phyloP scores from a whole-genome alignment of 2,113 vertebrate species.

The Craseonycteris thonglongyai region DNA sequence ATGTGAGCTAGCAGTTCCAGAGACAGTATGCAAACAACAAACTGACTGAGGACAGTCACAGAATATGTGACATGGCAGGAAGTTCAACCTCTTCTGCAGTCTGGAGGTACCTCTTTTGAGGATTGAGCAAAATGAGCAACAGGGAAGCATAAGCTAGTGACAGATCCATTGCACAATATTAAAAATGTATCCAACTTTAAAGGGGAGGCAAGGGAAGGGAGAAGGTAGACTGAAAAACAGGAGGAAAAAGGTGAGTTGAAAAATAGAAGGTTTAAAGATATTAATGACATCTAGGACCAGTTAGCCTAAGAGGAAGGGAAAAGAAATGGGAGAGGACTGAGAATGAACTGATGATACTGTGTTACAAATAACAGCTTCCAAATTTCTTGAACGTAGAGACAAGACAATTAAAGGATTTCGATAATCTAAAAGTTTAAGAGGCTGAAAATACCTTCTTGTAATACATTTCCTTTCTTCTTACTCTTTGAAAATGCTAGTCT shows the following conservation, averaged over 20 bases:
- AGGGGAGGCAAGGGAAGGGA: neutral
- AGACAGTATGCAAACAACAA: neutral
- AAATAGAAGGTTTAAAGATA: neutral
- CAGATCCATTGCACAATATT: neutral
- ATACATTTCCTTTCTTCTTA: neutral
- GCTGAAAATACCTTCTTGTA: neutral
- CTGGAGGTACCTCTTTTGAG: neutral
- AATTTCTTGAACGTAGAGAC: neutral
- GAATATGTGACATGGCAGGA: neutral
- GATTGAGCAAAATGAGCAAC: neutral
- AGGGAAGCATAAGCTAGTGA: neutral
- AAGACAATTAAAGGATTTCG: neutral
- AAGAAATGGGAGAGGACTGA: neutral
- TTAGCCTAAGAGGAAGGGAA: neutral
- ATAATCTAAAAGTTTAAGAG: neutral
- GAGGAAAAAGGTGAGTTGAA: neutral
- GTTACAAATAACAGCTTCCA: neutral
- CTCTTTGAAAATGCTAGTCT: neutral
- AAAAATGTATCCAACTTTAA: neutral
- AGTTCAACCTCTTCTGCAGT: neutral
- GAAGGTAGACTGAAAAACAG: neutral
- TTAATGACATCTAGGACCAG: neutral
- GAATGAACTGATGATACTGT: neutral
- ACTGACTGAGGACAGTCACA: neutral
- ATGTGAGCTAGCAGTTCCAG: neutral